Conservation (phyloP, 2,888 invertebrate genomes). For the Lasioglossum vierecki region DNA sequence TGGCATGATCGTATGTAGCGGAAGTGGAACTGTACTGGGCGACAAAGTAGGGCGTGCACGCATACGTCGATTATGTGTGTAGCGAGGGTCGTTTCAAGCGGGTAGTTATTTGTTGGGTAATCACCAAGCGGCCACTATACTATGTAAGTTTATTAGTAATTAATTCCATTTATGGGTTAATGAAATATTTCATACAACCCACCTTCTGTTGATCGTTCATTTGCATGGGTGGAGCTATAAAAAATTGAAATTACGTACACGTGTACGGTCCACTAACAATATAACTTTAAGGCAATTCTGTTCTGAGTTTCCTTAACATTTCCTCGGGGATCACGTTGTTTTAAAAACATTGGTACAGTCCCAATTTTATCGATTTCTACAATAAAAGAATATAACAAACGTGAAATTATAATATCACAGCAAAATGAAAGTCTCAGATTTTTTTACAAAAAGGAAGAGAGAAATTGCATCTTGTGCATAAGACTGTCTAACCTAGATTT, state of each 20-base stretch:
- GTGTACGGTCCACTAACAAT: neutral
- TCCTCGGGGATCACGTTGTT: neutral
- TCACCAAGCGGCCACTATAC: neutral
- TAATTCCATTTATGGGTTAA: neutral
- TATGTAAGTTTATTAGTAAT: neutral
- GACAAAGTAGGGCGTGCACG: neutral
- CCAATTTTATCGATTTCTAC: neutral
- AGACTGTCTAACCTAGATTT: too few relatives aligned
- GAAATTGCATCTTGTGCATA: too few relatives aligned
- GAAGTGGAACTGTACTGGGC: neutral
- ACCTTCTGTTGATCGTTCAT: neutral
- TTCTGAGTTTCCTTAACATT: neutral
- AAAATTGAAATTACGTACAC: neutral
- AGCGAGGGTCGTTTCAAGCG: neutral
- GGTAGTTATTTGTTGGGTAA: neutral
- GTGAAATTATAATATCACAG: neutral
- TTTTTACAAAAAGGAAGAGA: too few relatives aligned
- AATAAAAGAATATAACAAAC: neutral
- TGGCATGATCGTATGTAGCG: neutral
- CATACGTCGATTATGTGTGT: neutral
- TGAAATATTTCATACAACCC: neutral
- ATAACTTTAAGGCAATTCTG: neutral
- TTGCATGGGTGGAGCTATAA: neutral
- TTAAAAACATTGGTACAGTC: neutral
- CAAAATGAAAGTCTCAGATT: too few relatives aligned